Evolutionary conservation across 1,140 invertebrate genomes (phyloP).

Genomic region (Ylistrum balloti): DNA sequence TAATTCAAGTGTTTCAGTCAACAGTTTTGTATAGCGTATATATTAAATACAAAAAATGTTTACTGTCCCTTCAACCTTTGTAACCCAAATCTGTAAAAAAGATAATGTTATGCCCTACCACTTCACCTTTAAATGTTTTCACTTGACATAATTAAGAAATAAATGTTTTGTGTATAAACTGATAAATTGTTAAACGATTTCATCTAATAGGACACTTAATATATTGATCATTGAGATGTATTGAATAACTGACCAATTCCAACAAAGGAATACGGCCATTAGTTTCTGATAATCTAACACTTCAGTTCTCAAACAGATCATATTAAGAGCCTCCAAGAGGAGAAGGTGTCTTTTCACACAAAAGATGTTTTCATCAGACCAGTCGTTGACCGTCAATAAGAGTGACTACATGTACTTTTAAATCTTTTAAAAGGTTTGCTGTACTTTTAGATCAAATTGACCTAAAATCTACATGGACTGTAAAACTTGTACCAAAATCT

Average conservation of each 20-base stretch:
- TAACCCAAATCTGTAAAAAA: neutral
- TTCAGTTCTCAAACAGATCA: neutral
- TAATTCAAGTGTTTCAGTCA: neutral
- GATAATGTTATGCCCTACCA: neutral
- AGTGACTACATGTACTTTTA: neutral
- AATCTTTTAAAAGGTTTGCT: neutral
- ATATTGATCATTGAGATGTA: neutral
- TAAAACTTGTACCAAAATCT: too few species aligned
- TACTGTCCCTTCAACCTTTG: neutral
- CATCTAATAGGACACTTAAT: neutral
- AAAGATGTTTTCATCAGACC: neutral
- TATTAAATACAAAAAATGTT: neutral
- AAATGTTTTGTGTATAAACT: neutral
- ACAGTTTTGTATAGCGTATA: constrained; percentile 27
- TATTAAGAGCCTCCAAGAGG: neutral
- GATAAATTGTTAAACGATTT: neutral
- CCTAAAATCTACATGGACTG: too few species aligned
- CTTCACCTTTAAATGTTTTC: neutral
- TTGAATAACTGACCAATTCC: neutral
- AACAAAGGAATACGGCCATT: neutral
- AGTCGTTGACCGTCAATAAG: neutral
- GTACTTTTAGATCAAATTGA: neutral
- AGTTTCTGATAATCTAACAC: neutral
- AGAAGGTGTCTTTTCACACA: constrained; percentile 16
- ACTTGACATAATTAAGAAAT: neutral